A percentile compares a stretch with the other conserved stretches of the same genome.
Evolutionary conservation across 2,888 invertebrate species (phyloP).

Genomic region (Ormyrus rosae): DNA sequence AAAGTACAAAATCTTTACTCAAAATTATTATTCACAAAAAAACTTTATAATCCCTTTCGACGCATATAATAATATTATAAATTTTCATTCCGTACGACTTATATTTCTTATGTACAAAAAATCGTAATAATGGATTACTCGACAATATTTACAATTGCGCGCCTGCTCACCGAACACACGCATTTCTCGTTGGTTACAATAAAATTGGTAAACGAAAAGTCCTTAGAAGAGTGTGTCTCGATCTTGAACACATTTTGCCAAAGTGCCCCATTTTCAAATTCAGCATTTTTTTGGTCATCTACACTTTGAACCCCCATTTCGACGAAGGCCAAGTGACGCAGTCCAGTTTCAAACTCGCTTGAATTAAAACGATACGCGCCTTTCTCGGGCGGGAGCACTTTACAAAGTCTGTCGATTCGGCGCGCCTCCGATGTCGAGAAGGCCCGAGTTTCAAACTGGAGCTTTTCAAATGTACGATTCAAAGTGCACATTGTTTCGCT

Average conservation of each 20-base stretch:
- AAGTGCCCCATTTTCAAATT: background rate
- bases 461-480: background rate
- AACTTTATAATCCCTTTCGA: slow-evolving; percentile 34
- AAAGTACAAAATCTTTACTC: slow-evolving; percentile 48
- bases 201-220: slow-evolving; percentile 44
- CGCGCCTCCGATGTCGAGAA: background rate
- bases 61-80: slow-evolving; percentile 26
- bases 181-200: background rate
- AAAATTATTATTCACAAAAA: slow-evolving; percentile 37
- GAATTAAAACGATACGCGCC: background rate
- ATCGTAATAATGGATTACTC: slow-evolving; percentile 29
- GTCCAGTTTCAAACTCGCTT: slow-evolving; percentile 11
- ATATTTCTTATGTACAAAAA: slow-evolving; percentile 49
- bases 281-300: background rate
- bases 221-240: slow-evolving; percentile 14
- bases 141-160: slow-evolving; percentile 49
- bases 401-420: no score
- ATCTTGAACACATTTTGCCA: slow-evolving; percentile 12
- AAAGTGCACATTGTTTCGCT: slow-evolving; percentile 6
- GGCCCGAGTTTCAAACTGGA: background rate
- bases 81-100: slow-evolving; percentile 41
- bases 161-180: slow-evolving; percentile 27
- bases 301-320: slow-evolving; percentile 14
- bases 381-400: no score
- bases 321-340: no score